Base-by-base conservation (phyloP, 2,797 vertebrate species). In the Gymnocypris eckloni region DNA sequence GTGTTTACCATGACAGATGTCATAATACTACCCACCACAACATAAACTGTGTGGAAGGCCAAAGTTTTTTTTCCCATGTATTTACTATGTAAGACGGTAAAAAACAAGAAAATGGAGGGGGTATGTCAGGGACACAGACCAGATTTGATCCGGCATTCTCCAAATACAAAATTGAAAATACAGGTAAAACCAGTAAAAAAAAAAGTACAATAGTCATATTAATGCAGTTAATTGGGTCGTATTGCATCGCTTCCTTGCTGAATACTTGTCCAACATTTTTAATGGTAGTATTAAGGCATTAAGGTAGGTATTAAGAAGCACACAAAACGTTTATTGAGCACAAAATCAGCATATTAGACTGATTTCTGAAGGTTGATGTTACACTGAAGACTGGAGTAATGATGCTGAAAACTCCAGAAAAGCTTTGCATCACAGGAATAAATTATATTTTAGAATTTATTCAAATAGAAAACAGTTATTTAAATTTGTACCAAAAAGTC, bases 1-100 rank as follows among this genome's bases (percentile, higher is more conserved):
- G n/a, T 59, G 81, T 61, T 82, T 41, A 28, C 69, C 18, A 33
- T 72, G 69, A 28, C 25, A 61, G 4, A 59, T 73, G n/a, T 82
- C 70, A 82, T 73, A 25, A 71, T 25, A 22, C 10, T 45, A 33
- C n/a, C 15, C 12, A 39, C 33, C 79, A 59, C 22, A 43, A 82
- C 11, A 45, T 20, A 28, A 9, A 37, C 39, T 59, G 54, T 71
- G 33, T n/a, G 37, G 33, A 39, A 37, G 18, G 4, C 11, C 18
- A 22, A 37, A 45, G 11, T 9, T 9, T 43, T 43, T 43, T 48
- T 59, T 25, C n/a, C 15, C 10, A 2, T 77, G 22, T 48, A 25
- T 43, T 25, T 75, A 6, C 50, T 52, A 12, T 13, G 48, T 20
- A 75, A 1, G 45, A 73, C 43, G 2, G 12, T 6, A 11, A 67